Evolutionary conservation across 2,888 invertebrate species (phyloP), one percentile per base, ranked within the genome.

Genomic region (Melieria picta): DNA sequence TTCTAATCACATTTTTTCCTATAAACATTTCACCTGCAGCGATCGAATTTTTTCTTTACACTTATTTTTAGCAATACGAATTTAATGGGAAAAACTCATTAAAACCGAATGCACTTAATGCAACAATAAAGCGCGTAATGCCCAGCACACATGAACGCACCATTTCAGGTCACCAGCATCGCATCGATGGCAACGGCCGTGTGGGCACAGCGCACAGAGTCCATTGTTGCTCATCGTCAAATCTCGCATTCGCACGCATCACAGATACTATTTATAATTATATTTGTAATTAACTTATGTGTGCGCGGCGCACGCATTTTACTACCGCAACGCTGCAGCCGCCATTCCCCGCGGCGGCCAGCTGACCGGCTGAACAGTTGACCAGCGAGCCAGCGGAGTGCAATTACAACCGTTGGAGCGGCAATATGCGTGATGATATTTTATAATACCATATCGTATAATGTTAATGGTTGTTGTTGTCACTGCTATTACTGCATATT

Each of bases 281-380:
- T 70, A 65, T 65, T 65, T 70, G 58, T 70, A 70, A 70, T 70
- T 70, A 70, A 70, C 50, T 70, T 70, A 70, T 70, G 70, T 7
- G 48, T 57, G 60, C 58, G 65, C 50, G 50, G 60, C 58, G 30
- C 30, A 30, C 30, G 30, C 30, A 30, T 30, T 30, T 30, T 30
- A 30, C 30, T 30, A 30, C 30, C 30, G 30, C 30, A 30, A 30
- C 30, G 30, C 30, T 30, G n/a, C 42, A 9, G 16, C 13, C 13
- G 6, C 7, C 16, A 0, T 10, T 45, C 50, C 43, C n/a, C 6
- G 30, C 30, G 30, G 30, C 30, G 30, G 30, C 30, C 30, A 13
- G 1, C 43, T 60, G n/a, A 7, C 43, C n/a, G 9, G 5, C 60
- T 55, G 13, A 5, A 55, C n/a, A 11, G 13, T 55, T 55, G n/a